Evolutionary conservation across 2,113 vertebrate genomes (phyloP).

Genomic region (Scomber scombrus): DNA sequence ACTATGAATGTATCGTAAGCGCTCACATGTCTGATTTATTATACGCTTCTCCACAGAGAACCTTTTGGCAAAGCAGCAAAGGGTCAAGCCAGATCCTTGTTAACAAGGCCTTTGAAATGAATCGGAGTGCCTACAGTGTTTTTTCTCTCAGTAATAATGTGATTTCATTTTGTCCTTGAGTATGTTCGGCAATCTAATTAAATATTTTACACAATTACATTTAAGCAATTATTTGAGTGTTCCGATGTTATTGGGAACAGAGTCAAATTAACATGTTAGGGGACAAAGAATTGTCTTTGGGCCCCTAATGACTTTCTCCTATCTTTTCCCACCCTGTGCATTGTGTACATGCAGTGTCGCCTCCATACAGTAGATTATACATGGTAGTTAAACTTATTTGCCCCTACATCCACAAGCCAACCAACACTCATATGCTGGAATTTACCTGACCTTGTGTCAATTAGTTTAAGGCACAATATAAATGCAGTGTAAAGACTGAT

Average conservation of each 20-base stretch:
- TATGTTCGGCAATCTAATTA: constrained; percentile 3
- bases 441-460: neutral
- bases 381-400: neutral
- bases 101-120: constrained; percentile 48
- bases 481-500: neutral
- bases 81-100: constrained; percentile 41
- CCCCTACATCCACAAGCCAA: neutral
- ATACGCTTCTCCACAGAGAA: neutral
- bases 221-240: neutral
- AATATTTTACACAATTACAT: neutral
- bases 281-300: too few relatives aligned
- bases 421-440: neutral
- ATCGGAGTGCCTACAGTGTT: constrained; percentile 26
- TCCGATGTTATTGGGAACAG: neutral
- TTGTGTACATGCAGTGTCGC: neutral
- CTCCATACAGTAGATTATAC: neutral
- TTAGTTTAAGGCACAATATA: neutral
- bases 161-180: constrained; percentile 36
- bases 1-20: neutral
- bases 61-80: constrained; percentile 21
- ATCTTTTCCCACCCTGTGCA: too few relatives aligned
- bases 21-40: constrained; percentile 7
- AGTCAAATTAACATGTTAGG: neutral
- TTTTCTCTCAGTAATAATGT: constrained; percentile 25
- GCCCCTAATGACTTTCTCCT: too few relatives aligned